These are phyloP conservation scores for Ooceraea biroi DNA, from an alignment of 1,140 invertebrate species.

Conservation along the genomic window DNA sequence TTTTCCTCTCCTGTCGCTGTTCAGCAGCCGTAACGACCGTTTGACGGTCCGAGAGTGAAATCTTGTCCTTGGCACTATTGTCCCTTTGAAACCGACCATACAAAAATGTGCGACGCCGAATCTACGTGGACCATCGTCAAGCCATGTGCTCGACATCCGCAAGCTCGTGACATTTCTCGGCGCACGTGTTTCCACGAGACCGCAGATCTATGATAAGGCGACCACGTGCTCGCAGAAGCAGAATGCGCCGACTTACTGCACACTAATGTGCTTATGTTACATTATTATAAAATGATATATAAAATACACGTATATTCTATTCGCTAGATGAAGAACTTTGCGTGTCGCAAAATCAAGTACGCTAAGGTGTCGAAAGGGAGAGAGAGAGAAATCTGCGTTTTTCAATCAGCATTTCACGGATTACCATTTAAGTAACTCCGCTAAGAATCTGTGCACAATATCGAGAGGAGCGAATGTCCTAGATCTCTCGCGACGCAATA, in stretches of 20 bases:
- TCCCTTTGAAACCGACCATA: conserved; percentile 43
- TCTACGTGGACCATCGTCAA: neutral
- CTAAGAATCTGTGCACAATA: neutral
- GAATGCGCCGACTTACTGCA: neutral
- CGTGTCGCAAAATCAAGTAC: too few species aligned
- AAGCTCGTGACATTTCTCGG: neutral
- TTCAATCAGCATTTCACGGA: too few species aligned
- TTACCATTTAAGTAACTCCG: too few species aligned
- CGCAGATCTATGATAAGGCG: conserved; percentile 10
- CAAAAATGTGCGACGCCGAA: neutral
- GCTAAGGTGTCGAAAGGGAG: too few species aligned
- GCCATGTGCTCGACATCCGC: neutral
- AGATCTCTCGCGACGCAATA: neutral
- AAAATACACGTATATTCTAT: too few species aligned
- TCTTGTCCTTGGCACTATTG: conserved; percentile 75
- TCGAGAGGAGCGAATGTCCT: neutral
- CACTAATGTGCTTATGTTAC: too few species aligned
- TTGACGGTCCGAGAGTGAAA: conserved; percentile 72
- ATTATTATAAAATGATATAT: too few species aligned
- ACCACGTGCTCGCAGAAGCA: neutral
- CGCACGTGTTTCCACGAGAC: neutral
- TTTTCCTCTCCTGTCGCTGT: conserved; percentile 24
- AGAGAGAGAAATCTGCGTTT: too few species aligned
- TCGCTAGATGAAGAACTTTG: too few species aligned
- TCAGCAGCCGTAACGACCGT: conserved; percentile 63